Base-by-base conservation (phyloP, 2,113 vertebrate genomes). In the Elachura formosa region DNA sequence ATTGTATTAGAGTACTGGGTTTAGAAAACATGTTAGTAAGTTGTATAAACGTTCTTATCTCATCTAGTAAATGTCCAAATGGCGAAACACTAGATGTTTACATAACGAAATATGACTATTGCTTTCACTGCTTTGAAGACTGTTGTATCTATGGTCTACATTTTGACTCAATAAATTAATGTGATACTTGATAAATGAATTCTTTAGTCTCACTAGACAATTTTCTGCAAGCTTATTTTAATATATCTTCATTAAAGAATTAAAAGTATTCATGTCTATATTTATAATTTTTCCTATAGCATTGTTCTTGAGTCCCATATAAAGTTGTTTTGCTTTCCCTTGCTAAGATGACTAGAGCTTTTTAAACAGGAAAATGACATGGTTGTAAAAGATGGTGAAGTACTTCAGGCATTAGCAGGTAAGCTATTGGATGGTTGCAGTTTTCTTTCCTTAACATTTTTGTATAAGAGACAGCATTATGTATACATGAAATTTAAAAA, bases 21-120 rank as follows among this genome's bases (percentile, higher is more conserved):
- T 84, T 78, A 89, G 51, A 89, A 93, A 93, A 72, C 49, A 41
- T 52, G 79, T 55, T 75, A 72, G n/a, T 28, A 48, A 84, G 68
- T 68, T 87, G 45, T 73, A 61, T 68, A 71, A 82, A 93, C 77
- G 81, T 93, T 62, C 86, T 92, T 94, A 85, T 93, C 82, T 91
- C 69, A 24, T 55, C 33, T 34, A 75, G 49, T 84, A 87, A 93
- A 94, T 68, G 74, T 10, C 33, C 43, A 87, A 75, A 52, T 58
- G 33, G 26, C 75, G 40, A 95, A 94, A 78, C 1, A 2, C 51
- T 84, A 61, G 34, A 78, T 61, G 80, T 83, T 92, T 92, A 84
- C 34, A 51, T 41, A 92, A 64, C 21, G 56, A 81, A 92, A 71
- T 51, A 62, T 12, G 34, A 86, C 54, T 71, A 81, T 54, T 80